phyloP scores from a whole-genome alignment of 2,113 vertebrate species.

The Peromyscus californicus region DNA sequence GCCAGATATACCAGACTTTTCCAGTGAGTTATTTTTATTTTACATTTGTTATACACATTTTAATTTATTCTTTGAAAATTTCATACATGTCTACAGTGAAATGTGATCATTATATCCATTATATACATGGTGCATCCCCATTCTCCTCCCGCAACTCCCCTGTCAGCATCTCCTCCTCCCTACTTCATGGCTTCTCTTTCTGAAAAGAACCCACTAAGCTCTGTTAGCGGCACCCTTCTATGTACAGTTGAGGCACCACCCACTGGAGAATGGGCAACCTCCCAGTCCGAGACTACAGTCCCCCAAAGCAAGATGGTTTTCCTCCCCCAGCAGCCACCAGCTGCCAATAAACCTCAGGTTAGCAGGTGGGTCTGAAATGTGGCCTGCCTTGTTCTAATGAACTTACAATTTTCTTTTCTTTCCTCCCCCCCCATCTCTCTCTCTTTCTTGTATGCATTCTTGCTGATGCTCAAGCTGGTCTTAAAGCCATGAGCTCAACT shows the following conservation, averaged over 20 bases:
- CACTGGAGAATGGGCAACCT: not conserved
- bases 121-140: no score
- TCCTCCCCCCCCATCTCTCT: rapidly evolving
- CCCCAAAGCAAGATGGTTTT: not conserved
- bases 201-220: not conserved
- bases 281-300: no score
- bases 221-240: no score
- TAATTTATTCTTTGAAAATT: not conserved
- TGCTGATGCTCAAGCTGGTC: not conserved
- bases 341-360: not conserved
- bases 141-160: not conserved
- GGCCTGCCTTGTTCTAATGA: not conserved
- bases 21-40: not conserved
- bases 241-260: rapidly evolving
- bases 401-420: not conserved
- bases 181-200: no score
- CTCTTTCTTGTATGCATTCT: not conserved
- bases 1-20: not conserved
- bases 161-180: not conserved
- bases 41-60: not conserved
- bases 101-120: not conserved
- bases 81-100: not conserved
- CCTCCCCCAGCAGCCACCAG: not conserved
- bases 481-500: not conserved
- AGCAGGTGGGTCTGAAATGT: not conserved